phyloP scores from a whole-genome alignment of 2,797 vertebrate genomes.

The Tenualosa ilisha region DNA sequence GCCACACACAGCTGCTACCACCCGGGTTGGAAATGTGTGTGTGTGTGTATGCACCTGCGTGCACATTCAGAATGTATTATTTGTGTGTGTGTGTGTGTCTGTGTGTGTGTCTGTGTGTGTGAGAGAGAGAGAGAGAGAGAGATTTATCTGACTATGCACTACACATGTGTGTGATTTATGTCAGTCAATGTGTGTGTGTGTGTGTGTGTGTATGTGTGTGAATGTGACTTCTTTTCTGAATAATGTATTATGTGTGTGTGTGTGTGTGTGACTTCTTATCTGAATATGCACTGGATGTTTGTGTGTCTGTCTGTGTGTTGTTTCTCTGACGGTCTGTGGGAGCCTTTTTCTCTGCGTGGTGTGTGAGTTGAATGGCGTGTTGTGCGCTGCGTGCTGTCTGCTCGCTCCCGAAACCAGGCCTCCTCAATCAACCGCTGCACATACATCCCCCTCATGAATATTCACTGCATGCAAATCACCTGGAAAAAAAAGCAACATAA shows the following conservation, averaged over 20 bases:
- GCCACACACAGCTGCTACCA: not conserved
- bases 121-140: too few relatives aligned
- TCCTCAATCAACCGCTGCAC: not conserved
- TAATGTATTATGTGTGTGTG: not conserved
- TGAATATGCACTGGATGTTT: not conserved
- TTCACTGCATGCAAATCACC: not conserved
- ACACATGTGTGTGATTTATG: not conserved
- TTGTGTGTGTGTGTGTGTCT: not conserved
- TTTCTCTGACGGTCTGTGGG: too few relatives aligned
- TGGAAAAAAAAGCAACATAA: not conserved
- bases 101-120: not conserved
- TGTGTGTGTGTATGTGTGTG: not conserved
- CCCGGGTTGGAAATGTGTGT: not conserved
- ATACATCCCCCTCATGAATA: not conserved
- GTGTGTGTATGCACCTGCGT: not conserved
- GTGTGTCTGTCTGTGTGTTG: too few relatives aligned
- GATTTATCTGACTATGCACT: not conserved
- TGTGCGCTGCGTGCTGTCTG: not conserved
- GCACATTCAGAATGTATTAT: not conserved
- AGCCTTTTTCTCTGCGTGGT: not conserved
- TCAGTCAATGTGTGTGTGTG: not conserved
- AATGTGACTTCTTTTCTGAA: too few relatives aligned
- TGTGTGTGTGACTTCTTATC: not conserved
- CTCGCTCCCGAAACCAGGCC: not conserved
- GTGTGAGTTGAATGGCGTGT: not conserved